Conservation (phyloP, 2,888 invertebrate species). For the Gortyna flavago region DNA sequence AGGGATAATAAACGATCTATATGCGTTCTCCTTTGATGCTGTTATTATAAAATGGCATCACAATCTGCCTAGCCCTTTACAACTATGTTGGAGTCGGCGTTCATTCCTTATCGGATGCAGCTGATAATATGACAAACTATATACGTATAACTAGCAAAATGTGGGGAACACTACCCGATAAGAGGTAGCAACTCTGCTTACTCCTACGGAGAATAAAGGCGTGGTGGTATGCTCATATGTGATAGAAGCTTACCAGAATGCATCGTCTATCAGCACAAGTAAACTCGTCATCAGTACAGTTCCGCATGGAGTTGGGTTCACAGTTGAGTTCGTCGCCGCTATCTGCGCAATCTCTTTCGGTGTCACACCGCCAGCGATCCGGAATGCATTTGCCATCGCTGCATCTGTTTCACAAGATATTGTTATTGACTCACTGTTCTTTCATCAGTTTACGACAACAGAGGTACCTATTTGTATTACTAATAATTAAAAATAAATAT, state of each 20-base stretch:
- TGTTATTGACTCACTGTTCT: constrained; percentile 79
- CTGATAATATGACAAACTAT: neutral
- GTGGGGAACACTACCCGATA: neutral
- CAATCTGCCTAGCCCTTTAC: neutral
- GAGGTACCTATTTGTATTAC: neutral
- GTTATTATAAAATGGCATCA: neutral
- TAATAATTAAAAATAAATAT: neutral
- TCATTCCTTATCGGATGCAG: neutral
- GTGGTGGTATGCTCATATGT: neutral
- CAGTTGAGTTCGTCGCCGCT: constrained; percentile 95
- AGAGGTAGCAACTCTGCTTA: neutral
- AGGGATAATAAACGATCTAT: neutral
- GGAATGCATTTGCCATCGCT: constrained; percentile 95
- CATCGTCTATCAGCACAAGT: constrained; percentile 93
- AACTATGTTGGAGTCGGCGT: neutral
- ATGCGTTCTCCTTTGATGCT: neutral
- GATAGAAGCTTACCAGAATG: constrained; percentile 90
- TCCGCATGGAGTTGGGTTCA: constrained; percentile 90
- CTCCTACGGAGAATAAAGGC: neutral
- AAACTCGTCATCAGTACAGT: constrained; percentile 93
- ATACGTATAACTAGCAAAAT: neutral
- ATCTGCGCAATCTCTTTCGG: constrained; percentile 94
- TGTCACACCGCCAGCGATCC: constrained; percentile 94
- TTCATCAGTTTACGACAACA: neutral
- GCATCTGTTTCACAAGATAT: constrained; percentile 87